Base-by-base conservation (phyloP, 2,797 vertebrate genomes). In the Euthynnus affinis region DNA sequence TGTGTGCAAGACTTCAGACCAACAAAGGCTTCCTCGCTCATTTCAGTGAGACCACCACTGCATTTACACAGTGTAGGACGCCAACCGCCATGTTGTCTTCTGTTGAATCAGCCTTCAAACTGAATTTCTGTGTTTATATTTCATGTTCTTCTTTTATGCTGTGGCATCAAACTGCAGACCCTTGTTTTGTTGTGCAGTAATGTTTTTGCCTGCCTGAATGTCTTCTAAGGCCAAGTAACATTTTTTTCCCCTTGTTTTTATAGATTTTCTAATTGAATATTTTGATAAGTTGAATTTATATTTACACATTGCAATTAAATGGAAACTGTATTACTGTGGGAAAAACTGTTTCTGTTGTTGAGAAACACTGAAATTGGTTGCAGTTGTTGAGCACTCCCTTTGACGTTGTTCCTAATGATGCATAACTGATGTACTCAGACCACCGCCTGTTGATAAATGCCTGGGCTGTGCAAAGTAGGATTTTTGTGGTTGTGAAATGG, bases 371-470 rank as follows among this genome's bases (percentile, higher is more conserved):
- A 32, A 6, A 32, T 32, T 32, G 29, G 29, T 32, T 32, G 29
- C 29, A 32, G 29, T 32, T 32, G 29, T 6, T 6, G 5, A 32
- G 29, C 29, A 32, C 29, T 32, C 29, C 29, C 29, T 32, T 29
- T 32, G 29, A 32, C 29, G 0, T 32, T 32, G 29, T 32, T 32
- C 29, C 29, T 32, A 32, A 32, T 32, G 29, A 32, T 32, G 29
- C 29, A 32, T 5, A 32, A 32, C 2, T 37, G 9, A 10, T 10
- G 12, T 37, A 37, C 9, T 37, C 76, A 81, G 49, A 72, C 62
- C 72, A 62, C 32, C 66, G 66, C 67, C 53, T 72, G 69, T 80
- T 58, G 55, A 58, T 42, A 61, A 55, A 77, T 55, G 23, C 27
- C 22, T 53, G n/a, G 51, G 53, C 13, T 56, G 20, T 8, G 32